A percentile compares a stretch with the other conserved stretches of the same genome.
These are phyloP conservation scores for Platysteira castanea DNA, from an alignment of 2,113 vertebrate species.

Conservation along the genomic window DNA sequence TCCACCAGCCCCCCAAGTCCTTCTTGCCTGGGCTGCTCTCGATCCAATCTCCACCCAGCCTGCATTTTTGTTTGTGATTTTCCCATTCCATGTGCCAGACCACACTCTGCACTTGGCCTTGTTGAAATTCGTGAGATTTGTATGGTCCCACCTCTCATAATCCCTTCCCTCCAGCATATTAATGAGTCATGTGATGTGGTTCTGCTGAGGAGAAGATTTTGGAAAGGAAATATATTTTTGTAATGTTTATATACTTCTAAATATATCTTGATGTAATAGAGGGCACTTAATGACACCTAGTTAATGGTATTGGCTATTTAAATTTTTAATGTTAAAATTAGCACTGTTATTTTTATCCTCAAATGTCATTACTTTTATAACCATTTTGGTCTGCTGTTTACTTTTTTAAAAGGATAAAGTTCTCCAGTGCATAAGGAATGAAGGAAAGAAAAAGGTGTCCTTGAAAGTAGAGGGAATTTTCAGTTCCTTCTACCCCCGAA, in stretches of 20 bases:
- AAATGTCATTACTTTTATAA: background rate
- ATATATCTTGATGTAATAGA: background rate
- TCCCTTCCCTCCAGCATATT: background rate
- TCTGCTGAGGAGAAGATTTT: background rate
- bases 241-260: background rate
- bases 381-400: background rate
- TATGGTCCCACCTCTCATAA: background rate
- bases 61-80: background rate
- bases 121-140: background rate
- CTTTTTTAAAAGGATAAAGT: background rate
- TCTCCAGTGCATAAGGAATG: background rate
- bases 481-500: background rate
- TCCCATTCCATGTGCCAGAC: too few species aligned
- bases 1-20: background rate
- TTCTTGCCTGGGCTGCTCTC: background rate
- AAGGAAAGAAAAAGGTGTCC: background rate
- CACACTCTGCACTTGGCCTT: background rate
- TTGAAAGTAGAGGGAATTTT: background rate
- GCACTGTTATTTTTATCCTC: background rate
- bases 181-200: background rate
- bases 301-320: background rate
- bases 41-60: fast-evolving
- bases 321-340: background rate
- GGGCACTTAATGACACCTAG: background rate
- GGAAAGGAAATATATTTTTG: background rate